phyloP scores from a whole-genome alignment of 2,888 invertebrate species.

The Drosophila leonis region DNA sequence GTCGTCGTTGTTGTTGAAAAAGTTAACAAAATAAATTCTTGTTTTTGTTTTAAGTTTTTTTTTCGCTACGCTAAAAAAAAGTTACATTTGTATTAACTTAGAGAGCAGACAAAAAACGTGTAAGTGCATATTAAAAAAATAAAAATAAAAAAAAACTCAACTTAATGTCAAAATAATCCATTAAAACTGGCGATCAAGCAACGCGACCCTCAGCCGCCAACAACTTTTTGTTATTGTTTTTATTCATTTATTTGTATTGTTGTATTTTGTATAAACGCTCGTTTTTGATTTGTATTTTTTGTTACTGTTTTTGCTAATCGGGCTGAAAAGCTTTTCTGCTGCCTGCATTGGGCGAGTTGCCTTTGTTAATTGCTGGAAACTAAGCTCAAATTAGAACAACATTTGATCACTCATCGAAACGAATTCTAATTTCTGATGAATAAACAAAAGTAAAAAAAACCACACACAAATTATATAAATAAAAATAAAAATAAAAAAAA shows the following conservation, averaged over 20 bases:
- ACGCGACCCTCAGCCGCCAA: slow-evolving; percentile 52
- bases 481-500: slow-evolving; percentile 5
- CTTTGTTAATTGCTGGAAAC: slow-evolving; percentile 14
- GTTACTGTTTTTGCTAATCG: slow-evolving; percentile 33
- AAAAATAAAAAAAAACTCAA: slow-evolving; percentile 1
- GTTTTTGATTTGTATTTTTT: slow-evolving; percentile 24
- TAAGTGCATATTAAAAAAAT: slow-evolving; percentile 40
- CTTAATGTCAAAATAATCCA: slow-evolving; percentile 17
- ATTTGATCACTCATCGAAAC: slow-evolving; percentile 48
- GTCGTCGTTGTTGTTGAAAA: slow-evolving; percentile 1
- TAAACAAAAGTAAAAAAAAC: slow-evolving; percentile 5
- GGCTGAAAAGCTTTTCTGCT: slow-evolving; percentile 50
- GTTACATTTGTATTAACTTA: slow-evolving; percentile 10
- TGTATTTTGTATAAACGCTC: not conserved
- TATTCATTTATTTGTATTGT: not conserved
- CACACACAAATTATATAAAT: slow-evolving; percentile 6
- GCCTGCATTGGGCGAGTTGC: slow-evolving; percentile 19
- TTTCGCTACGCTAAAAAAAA: slow-evolving; percentile 4
- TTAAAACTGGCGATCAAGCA: slow-evolving; percentile 15
- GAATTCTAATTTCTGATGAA: slow-evolving; percentile 27
- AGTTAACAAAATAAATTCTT: slow-evolving; percentile 26
- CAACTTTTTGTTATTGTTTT: slow-evolving; percentile 60
- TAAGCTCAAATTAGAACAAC: slow-evolving; percentile 34
- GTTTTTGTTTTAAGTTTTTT: slow-evolving; percentile 12
- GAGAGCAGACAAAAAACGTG: slow-evolving; percentile 12